phyloP scores from a whole-genome alignment of 2,113 vertebrate genomes.

The Ceyx cyanopectus region DNA sequence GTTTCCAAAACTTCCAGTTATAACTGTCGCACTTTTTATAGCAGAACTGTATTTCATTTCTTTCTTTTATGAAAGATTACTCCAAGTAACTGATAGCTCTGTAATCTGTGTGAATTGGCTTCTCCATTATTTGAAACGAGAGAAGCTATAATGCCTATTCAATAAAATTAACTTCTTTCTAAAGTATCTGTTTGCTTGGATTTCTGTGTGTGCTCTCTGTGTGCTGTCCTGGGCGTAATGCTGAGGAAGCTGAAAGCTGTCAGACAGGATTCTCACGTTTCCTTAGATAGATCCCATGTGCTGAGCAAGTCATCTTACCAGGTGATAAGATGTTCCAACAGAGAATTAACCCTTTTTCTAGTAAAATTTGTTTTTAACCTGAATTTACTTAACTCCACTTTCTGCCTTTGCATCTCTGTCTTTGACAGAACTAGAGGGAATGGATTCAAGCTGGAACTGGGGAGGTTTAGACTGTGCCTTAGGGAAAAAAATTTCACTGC shows the following conservation, averaged over 20 bases:
- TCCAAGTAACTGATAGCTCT: conserved; percentile 78
- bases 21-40: conserved; percentile 80
- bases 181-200: conserved; percentile 46
- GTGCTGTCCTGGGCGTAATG: background rate
- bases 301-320: background rate
- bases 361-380: background rate
- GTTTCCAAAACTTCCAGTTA: conserved; percentile 79
- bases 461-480: too few species aligned
- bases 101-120: conserved; percentile 76
- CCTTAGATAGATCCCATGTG: background rate
- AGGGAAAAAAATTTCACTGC: too few species aligned
- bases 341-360: background rate
- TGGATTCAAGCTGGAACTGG: too few species aligned
- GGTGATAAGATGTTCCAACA: background rate
- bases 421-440: too few species aligned
- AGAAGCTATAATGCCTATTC: conserved; percentile 75
- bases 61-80: conserved; percentile 84
- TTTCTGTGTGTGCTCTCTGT: conserved; percentile 11
- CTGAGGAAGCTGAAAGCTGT: background rate
- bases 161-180: conserved; percentile 82
- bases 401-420: background rate
- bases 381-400: background rate
- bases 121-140: conserved; percentile 75
- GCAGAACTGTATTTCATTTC: conserved; percentile 78
- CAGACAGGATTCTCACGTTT: background rate